Evolutionary conservation across 2,797 vertebrate genomes (phyloP), one percentile per base, ranked within the genome.

Genomic region (Miichthys miiuy): DNA sequence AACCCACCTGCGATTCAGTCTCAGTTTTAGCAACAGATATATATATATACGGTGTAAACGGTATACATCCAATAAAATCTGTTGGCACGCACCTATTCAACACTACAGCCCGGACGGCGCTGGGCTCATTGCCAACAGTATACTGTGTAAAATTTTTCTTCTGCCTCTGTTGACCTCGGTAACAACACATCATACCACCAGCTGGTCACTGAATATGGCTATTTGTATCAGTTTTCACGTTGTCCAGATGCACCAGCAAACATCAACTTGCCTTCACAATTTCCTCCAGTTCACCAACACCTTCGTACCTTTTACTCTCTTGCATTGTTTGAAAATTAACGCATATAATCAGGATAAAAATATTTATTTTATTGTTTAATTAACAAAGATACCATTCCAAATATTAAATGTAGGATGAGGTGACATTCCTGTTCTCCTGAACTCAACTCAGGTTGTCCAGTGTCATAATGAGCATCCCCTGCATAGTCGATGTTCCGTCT

Each of bases 111-210:
- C 73, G 16, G 42, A 48, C 60, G 23, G 77, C 72, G 34, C 78
- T 66, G 69, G 91, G 81, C 83, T 63, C 41, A 3, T 44, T 63
- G 86, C 87, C 84, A 88, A 4, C 65, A 38, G 34, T 72, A 62
- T 74, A 72, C 65, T 70, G 65, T 25, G 52, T 76, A 62, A 72
- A 61, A 44, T 57, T 63, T 61, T 61, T 76, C 46, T 57, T 79
- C 65, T 66, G 55, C 75, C 79, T 83, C 67, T 21, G 41, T 81
- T 84, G 77, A 88, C 86, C 86, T 79, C 52, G 2, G 58, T 81
- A 86, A 60, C 75, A 84, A 84, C 81, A 82, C 85, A 91, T 90
- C 77, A 67, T 46, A 80, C 68, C 72, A 82, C 81, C 77, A 86
- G 73, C 83, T 89, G 86, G 83, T 55, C 67, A 80, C 21, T 66